Base-by-base conservation (phyloP, 2,888 invertebrate genomes). In the Imbricaverruca yamaguchii region DNA sequence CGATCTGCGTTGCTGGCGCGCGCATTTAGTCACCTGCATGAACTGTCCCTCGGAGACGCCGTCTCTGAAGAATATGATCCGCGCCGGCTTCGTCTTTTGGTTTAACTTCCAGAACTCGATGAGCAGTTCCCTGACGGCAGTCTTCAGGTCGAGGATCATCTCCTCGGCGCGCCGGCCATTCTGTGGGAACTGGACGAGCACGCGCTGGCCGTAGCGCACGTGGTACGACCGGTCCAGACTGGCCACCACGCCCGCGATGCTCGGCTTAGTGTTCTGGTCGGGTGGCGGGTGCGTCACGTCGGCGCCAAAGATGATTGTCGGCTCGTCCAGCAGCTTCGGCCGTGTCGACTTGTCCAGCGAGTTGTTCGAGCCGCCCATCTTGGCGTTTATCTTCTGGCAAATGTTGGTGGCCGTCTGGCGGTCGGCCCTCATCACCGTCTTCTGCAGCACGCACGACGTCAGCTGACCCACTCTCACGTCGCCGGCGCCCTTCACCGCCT, bases 211-310 rank as follows among this genome's bases (percentile, higher is more conserved):
- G 78, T 78, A 78, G 56, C 78, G 56, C 18, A 57, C 78, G 78
- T 78, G 78, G 57, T 57, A 78, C 10, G 78, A 78, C n/a, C n/a
- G 23, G 83, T 87, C 86, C 21, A 86, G 82, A 81, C 86, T 86
- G 80, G 85, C 87, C 57, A 87, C 86, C 4, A 90, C 89, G 25
- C 91, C 91, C 13, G 91, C 91, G 81, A 91, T 89, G 0, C 91
- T 91, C 0, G 91, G 90, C 83, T 88, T 87, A 11, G 85, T 86
- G 21, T 86, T 88, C 87, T 92, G 91, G 82, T 93, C 93, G 1
- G 94, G 91, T 3, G 94, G 91, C 0, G 97, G 96, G 89, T 97
- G 97, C 0, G 96, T 96, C 11, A 97, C 96, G 88, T 97, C 97
- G 12, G 96, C 96, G 0, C 97, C 97, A 67, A 95, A 89, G 23